Base-by-base conservation (phyloP, 1,140 invertebrate genomes). In the Heliconius nattereri region DNA sequence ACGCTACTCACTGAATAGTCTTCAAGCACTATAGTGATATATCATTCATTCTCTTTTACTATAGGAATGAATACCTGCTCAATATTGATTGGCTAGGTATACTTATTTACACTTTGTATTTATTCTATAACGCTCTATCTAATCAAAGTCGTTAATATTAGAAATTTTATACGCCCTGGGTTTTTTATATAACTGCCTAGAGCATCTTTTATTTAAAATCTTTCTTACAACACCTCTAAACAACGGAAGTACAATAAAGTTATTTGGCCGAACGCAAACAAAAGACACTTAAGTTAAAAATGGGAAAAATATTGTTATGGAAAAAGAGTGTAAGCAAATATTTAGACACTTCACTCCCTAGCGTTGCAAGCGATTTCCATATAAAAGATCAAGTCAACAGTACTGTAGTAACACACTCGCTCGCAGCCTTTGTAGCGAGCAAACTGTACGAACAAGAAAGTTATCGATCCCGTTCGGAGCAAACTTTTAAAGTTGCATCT, bases 401-500 rank as follows among this genome's bases (percentile, higher is more conserved):
- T 77, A 78, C 79, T 71, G 71, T 74, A 72, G 78, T 70, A 75
- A 78, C 78, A 79, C 78, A 76, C 76, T 80, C 49, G 71, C 77
- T 57, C 45, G 49, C 49, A 66, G 76, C 71, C 83, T 81, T 78
- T 76, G 78, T 81, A 81, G 60, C n/a, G 75, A 83, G 77, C 78
- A 84, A 80, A 78, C 78, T 79, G 75, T 75, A 76, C 66, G 72
- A 66, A 71, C 77, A 76, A 83, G 72, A 83, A 84, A 85, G 74
- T 81, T 86, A 87, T 85, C 83, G 85, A 85, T 84, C 81, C 79
- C 73, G 75, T 73, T 71, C 73, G 76, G 78, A 70, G 78, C 75
- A 78, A 85, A 86, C 83, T 86, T 85, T 86, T 57, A 78, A 83
- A 84, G 79, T 84, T 83, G 78, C 76, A 81, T 81, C 81, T 85